Evolutionary conservation across 2,113 vertebrate species (phyloP), one percentile per base, ranked within the genome.

Genomic region (Accipiter virgatus): DNA sequence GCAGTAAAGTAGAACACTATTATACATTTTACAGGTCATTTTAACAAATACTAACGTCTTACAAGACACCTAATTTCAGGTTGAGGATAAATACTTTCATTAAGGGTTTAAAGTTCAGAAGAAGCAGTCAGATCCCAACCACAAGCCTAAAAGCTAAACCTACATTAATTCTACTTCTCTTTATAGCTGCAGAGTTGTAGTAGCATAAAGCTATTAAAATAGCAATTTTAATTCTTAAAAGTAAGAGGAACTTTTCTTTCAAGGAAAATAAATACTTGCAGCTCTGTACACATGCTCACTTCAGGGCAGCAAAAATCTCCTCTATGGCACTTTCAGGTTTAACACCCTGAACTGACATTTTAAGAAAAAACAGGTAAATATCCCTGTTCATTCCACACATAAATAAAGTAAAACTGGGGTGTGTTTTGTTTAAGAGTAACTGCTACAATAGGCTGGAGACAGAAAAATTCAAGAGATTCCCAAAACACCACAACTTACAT

Each of bases 401-500:
- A 17, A 88, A 27, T 50, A 17, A 86, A 73, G 43, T 20, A 94
- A 34, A 86, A 59, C 2, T 9, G 13, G 12, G 11, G 4, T 42
- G 6, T 5, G 36, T 67, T 89, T 91, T 27, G 63, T 2, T 1
- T 16, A 80, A 84, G 31, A 88, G 19, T 43, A 95, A 73, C 42
- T 53, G 67, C 40, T 90, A 72, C 4, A 3, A 58, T 14, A 81
- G 9, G 8, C 6, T 7, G 12, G 18, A 68, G 34, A 50, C 13
- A 40, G 11, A 10, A 65, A 73, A 73, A 63, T 23, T 71, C 17
- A 58, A 43, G 20, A 58, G 26, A 61, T 10, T 23, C 1, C 6
- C n/a, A 10, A 66, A 81, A 10, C 1, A 1, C 11, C 36, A 67
- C 15, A 71, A 89, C 99, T 98, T 98, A 99, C 99, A 65, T 99